Evolutionary conservation across 2,113 vertebrate species (phyloP), one percentile per base, ranked within the genome.

Genomic region (Aythya baeri): DNA sequence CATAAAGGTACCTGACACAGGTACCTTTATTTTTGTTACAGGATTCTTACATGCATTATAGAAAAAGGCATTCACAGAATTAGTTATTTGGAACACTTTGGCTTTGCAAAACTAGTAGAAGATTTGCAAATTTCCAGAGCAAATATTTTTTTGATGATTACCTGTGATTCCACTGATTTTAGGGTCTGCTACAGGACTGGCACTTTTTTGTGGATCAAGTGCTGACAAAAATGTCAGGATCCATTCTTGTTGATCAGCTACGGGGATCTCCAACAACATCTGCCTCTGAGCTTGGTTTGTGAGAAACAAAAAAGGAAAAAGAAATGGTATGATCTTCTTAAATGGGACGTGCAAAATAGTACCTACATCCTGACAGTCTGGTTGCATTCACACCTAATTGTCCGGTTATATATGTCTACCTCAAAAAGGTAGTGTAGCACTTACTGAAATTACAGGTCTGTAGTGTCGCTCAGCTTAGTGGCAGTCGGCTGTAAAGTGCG

Each of bases 221-320:
- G 62, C 41, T 23, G 67, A 86, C n/a, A 94, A 88, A 92, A 94
- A 83, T 8, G 72, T 92, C 83, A 91, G 43, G 31, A 86, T 79
- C 25, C 34, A 78, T 59, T 81, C 86, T 58, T 79, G 66, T 49
- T 93, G 72, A 61, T 89, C 58, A 34, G 66, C 57, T 23, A 18
- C 32, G 62, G 61, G 15, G 11, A 63, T 76, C 44, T 93, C 38
- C 26, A 66, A 16, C 14, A 31, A 23, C n/a, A 36, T 88, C 62
- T 72, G 41, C n/a, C 50, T 94, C 34, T 55, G 31, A 55, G 49
- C 70, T 86, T 81, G 41, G n/a, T 15, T 34, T 22, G 44, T 78
- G 9, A 25, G 41, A 54, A 31, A 43, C 23, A 72, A 23, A 34
- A 63, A 50, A 38, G 21, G 23, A 50, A 52, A 52, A 52, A 55